phyloP scores from a whole-genome alignment of 2,888 invertebrate species.

The Drosophila rubida region DNA sequence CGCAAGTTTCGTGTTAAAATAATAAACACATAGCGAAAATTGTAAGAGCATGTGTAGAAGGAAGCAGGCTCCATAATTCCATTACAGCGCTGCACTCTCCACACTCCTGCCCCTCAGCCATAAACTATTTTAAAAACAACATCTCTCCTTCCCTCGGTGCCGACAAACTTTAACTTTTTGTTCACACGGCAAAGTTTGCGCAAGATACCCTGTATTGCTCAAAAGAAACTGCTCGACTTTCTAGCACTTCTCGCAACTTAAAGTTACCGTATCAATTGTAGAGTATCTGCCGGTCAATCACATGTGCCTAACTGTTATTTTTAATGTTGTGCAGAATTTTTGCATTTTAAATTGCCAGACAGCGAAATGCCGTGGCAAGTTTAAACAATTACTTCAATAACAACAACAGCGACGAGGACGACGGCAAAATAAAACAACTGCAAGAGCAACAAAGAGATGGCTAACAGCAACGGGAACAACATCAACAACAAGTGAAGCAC shows the following conservation, averaged over 20 bases:
- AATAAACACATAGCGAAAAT: slow-evolving; percentile 79
- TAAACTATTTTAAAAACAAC: slow-evolving; percentile 75
- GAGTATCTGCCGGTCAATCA: slow-evolving; percentile 14
- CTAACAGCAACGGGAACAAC: slow-evolving; percentile 24
- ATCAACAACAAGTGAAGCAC: slow-evolving; percentile 36
- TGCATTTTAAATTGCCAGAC: slow-evolving; percentile 71
- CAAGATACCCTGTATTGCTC: background rate
- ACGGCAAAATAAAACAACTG: slow-evolving; percentile 6
- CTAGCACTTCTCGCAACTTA: too few species aligned
- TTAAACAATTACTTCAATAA: slow-evolving; percentile 72
- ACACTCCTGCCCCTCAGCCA: slow-evolving; percentile 24
- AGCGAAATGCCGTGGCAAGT: slow-evolving; percentile 70
- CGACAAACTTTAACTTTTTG: slow-evolving; percentile 30
- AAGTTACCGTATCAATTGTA: too few species aligned
- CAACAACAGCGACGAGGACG: slow-evolving; percentile 3
- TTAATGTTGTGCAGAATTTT: slow-evolving; percentile 36
- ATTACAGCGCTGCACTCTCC: slow-evolving; percentile 56
- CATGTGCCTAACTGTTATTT: background rate
- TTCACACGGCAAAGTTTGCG: slow-evolving; percentile 59
- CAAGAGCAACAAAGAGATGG: background rate
- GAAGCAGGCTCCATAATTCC: slow-evolving; percentile 64
- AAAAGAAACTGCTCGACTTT: background rate
- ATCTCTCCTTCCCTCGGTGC: slow-evolving; percentile 58
- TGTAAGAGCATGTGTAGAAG: slow-evolving; percentile 65
- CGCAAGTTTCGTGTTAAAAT: slow-evolving; percentile 80